Percentiles rank a stretch among this genome's conserved stretches.
These are phyloP conservation scores for Aegithalos caudatus DNA, from an alignment of 2,113 vertebrate species.

Conservation along the genomic window DNA sequence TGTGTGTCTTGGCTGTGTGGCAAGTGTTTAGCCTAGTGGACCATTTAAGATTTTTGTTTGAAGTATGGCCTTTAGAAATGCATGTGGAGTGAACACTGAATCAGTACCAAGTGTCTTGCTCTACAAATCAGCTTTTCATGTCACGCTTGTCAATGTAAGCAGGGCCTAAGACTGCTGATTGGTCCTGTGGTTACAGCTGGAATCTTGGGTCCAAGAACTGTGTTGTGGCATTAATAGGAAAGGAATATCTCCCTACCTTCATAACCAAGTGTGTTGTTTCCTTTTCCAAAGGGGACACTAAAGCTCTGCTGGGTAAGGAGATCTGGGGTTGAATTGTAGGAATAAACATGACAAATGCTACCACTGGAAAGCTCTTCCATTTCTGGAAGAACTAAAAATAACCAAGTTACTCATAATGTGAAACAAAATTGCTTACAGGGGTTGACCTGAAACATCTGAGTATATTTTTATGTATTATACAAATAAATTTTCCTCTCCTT, in stretches of 20 bases:
- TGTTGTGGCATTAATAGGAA: background rate
- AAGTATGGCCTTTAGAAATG: background rate
- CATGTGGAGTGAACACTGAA: background rate
- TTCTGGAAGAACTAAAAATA: background rate
- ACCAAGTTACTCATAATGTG: background rate
- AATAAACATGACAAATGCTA: background rate
- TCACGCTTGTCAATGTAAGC: background rate
- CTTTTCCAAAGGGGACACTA: background rate
- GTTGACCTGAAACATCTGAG: background rate
- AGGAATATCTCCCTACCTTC: background rate
- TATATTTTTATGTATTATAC: background rate
- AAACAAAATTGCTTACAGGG: background rate
- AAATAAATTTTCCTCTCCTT: background rate
- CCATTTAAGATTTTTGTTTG: background rate
- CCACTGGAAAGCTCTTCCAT: background rate
- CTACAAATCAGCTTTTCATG: background rate
- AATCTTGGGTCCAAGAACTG: background rate
- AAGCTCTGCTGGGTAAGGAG: background rate
- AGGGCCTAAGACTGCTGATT: background rate
- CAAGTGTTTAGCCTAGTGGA: background rate
- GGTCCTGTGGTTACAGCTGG: background rate
- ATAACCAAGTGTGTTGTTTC: background rate
- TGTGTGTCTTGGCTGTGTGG: background rate
- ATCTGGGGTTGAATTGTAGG: background rate
- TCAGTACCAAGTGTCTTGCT: background rate